Base-by-base conservation (phyloP, 1,140 invertebrate genomes). In the Planococcus citri region DNA sequence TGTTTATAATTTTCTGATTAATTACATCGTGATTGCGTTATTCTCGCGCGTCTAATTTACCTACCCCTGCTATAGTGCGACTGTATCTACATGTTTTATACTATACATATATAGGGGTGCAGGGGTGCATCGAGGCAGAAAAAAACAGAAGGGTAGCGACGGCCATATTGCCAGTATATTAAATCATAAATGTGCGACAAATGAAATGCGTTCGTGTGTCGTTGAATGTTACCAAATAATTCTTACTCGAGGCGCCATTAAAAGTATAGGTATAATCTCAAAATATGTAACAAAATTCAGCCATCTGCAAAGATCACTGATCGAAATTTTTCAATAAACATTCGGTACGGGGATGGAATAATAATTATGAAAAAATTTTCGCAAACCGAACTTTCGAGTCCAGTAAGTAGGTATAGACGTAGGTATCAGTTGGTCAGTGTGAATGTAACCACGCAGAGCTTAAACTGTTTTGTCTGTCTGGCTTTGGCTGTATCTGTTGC, bases 401-500 rank as follows among this genome's bases (percentile, higher is more conserved):
- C n/a, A n/a, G n/a, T n/a, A n/a, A n/a, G n/a, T n/a, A n/a, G 12
- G 12, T 6, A 33, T 6, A 6, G 4, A 12, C 29, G 17, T 51
- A 6, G 41, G 41, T 51, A 2, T 51, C 41, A 4, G 29, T 33
- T 33, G 29, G 41, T 4, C 41, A 51, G 17, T 51, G 41, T 14
- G 12, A 20, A 20, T 51, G 41, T 20, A 20, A 4, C 41, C 3
- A 4, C 41, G 41, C 6, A 2, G 25, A 20, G 60, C 25, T 25
- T 64, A 64, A 64, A 64, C 22, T 64, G 22, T 64, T 64, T 64
- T 64, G 60, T 64, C 60, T 27, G 25, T 17, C 60, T 64, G 22
- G 3, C 3, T 64, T 21, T 64, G 22, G 3, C 3, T 64, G 10
- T 64, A 64, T 64, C 60, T 64, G 60, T 64, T 64, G 60, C 60